Conservation (phyloP, 2,797 vertebrate genomes). For the Yasuhikotakia modesta region DNA sequence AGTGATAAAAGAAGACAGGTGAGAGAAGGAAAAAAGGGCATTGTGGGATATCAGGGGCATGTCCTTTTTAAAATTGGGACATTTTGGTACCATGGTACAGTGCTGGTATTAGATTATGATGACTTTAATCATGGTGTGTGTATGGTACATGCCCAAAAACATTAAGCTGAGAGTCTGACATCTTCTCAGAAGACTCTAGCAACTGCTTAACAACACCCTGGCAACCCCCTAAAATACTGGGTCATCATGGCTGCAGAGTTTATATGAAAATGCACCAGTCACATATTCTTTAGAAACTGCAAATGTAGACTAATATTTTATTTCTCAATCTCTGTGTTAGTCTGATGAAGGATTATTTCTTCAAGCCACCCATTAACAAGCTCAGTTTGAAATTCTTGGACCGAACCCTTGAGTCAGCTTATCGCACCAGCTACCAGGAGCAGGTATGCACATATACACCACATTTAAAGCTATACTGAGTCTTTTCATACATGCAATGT, state of each 20-base stretch:
- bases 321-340: constrained; percentile 67
- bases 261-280: too few relatives aligned
- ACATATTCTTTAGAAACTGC: too few relatives aligned
- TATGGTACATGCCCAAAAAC: too few relatives aligned
- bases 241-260: neutral
- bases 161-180: too few relatives aligned
- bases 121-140: too few relatives aligned
- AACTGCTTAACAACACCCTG: neutral
- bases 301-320: neutral
- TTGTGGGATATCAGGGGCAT: neutral
- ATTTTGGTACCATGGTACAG: too few relatives aligned
- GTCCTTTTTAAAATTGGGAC: neutral
- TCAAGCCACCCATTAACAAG: constrained; percentile 97
- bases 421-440: constrained; percentile 91
- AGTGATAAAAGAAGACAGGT: constrained; percentile 96
- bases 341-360: constrained; percentile 98
- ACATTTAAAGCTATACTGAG: too few relatives aligned
- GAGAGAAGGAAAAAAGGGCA: neutral
- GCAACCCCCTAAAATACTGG: neutral
- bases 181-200: too few relatives aligned
- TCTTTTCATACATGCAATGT: neutral
- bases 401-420: constrained; percentile 85
- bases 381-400: constrained; percentile 96
- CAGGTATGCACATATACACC: too few relatives aligned
- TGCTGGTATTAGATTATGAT: too few relatives aligned